Conservation (phyloP, 2,797 vertebrate species). For the Fistularia tabacaria region DNA sequence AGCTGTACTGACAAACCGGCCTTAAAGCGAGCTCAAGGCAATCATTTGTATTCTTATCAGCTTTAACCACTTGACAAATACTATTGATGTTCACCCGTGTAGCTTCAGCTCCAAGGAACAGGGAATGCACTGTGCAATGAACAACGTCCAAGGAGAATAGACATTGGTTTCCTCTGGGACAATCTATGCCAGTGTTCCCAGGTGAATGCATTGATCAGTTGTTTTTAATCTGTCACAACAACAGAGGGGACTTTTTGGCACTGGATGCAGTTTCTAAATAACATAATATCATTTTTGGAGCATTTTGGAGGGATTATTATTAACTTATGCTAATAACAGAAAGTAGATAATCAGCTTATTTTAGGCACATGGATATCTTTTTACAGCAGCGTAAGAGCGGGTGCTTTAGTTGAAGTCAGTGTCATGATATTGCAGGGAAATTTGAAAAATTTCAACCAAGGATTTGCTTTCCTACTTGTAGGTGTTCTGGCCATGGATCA, state of each 20-base stretch:
- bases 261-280: constrained; percentile 1
- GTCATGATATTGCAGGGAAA: background rate
- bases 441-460: background rate
- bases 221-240: constrained; percentile 16
- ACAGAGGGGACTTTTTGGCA: constrained; percentile 4
- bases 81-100: constrained; percentile 58
- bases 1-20: constrained; percentile 53
- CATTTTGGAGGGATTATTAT: constrained; percentile 19
- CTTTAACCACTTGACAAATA: constrained; percentile 63
- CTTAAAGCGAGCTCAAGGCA: constrained; percentile 58
- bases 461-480: background rate
- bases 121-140: constrained; percentile 23
- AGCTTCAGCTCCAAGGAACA: constrained; percentile 40
- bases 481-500: background rate
- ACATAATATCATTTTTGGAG: background rate
- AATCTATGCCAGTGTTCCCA: constrained; percentile 23
- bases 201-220: constrained; percentile 34
- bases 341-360: constrained; percentile 18
- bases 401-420: background rate
- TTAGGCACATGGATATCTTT: constrained; percentile 3
- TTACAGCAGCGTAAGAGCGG: background rate
- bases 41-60: constrained; percentile 66
- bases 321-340: constrained; percentile 9
- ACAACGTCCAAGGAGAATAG: constrained; percentile 30
- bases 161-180: constrained; percentile 32